These are phyloP conservation scores for Neosilurus mollespiculum DNA, from an alignment of 2,797 vertebrate species.

Conservation along the genomic window DNA sequence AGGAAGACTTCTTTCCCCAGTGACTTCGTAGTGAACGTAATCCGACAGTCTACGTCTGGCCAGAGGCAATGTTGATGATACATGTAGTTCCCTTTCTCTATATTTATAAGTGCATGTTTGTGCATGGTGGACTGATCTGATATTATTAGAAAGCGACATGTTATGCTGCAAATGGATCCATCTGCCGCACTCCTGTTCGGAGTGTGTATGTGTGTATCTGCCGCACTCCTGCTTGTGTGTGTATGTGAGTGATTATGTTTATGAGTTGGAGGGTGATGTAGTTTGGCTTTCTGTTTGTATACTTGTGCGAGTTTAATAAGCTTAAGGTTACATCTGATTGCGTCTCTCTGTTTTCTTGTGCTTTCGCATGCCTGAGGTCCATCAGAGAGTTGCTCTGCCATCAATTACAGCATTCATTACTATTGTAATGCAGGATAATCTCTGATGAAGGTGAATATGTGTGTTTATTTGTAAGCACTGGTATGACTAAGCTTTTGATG, in stretches of 20 bases:
- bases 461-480: constrained; percentile 18
- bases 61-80: constrained; percentile 13
- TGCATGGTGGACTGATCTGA: neutral
- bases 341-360: constrained; percentile 8
- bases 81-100: neutral
- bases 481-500: constrained; percentile 5
- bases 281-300: neutral
- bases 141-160: neutral
- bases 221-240: too few species aligned
- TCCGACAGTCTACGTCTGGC: neutral
- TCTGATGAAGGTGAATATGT: constrained; percentile 6
- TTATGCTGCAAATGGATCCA: neutral
- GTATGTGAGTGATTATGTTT: constrained; percentile 1
- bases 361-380: neutral
- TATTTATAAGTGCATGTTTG: constrained; percentile 10
- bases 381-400: neutral
- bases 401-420: constrained; percentile 3
- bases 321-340: neutral
- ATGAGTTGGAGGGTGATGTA: neutral
- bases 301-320: constrained; percentile 11
- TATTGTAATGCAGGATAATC: neutral
- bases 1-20: constrained; percentile 34
- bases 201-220: neutral
- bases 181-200: constrained; percentile 5
- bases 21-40: constrained; percentile 5